These are phyloP conservation scores for Cybosia mesomella DNA, from an alignment of 2,888 invertebrate genomes.

Conservation along the genomic window DNA sequence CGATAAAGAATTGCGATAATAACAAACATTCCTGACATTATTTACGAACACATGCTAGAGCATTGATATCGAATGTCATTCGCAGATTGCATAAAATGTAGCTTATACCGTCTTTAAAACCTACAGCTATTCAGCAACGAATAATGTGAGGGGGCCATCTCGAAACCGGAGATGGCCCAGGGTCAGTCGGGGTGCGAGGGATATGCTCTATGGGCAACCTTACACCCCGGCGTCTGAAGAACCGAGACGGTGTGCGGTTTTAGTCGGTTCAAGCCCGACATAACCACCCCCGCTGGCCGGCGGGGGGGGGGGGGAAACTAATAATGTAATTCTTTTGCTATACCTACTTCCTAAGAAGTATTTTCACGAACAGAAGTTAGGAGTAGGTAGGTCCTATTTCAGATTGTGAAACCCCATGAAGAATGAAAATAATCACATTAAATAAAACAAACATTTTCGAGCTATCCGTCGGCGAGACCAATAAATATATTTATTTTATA, in stretches of 20 bases:
- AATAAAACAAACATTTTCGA: neutral
- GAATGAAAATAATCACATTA: neutral
- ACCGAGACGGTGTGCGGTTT: no score
- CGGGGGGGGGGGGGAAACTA: no score
- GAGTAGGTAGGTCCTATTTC: neutral
- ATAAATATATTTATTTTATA: constrained; percentile 1
- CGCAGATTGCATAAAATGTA: constrained; percentile 31
- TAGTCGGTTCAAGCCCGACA: no score
- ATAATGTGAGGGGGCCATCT: no score
- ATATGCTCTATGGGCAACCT: no score
- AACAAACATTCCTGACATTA: constrained; percentile 38
- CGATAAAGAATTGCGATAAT: constrained; percentile 29
- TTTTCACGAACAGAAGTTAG: neutral
- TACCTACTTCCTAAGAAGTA: neutral
- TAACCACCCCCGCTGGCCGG: no score
- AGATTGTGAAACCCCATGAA: neutral
- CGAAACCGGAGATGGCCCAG: no score
- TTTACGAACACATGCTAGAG: constrained; percentile 34
- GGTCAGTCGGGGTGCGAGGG: no score
- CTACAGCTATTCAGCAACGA: no score
- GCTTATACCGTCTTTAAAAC: neutral
- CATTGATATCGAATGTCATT: constrained; percentile 31
- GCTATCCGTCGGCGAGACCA: neutral
- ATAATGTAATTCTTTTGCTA: no score
- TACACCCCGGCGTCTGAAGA: no score